These are phyloP conservation scores for Solea senegalensis DNA, from an alignment of 2,113 vertebrate species.

Conservation along the genomic window DNA sequence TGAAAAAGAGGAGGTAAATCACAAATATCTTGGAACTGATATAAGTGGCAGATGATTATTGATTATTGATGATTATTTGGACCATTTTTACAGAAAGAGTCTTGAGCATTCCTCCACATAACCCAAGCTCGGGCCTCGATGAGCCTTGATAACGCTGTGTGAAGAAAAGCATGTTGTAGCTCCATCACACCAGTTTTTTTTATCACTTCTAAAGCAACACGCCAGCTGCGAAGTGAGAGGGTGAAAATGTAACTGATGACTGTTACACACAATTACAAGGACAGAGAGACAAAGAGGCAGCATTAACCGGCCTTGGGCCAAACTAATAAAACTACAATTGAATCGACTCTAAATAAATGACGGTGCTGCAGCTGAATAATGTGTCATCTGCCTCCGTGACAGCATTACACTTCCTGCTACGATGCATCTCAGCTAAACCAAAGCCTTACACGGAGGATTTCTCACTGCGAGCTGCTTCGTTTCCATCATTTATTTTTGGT, in stretches of 20 bases:
- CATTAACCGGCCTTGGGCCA: constrained; percentile 80
- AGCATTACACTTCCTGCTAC: constrained; percentile 46
- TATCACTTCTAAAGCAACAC: constrained; percentile 47
- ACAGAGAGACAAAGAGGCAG: constrained; percentile 69
- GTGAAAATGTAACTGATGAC: constrained; percentile 64
- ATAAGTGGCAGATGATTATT: constrained; percentile 74
- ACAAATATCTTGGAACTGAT: constrained; percentile 50
- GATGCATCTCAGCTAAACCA: constrained; percentile 62
- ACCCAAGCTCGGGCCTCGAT: neutral
- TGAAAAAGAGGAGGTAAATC: constrained; percentile 31
- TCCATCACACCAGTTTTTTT: constrained; percentile 29
- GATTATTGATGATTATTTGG: too few species aligned
- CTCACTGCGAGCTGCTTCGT: constrained; percentile 16
- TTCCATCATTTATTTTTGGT: constrained; percentile 28
- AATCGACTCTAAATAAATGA: constrained; percentile 86
- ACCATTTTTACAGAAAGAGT: constrained; percentile 32
- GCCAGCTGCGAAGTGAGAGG: constrained; percentile 49
- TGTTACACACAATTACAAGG: constrained; percentile 74
- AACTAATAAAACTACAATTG: constrained; percentile 85
- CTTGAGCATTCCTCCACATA: neutral
- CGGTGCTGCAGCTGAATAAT: constrained; percentile 79
- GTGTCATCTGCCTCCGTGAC: constrained; percentile 67
- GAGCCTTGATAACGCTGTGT: neutral
- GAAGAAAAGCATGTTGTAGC: constrained; percentile 9
- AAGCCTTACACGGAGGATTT: constrained; percentile 46